These are phyloP conservation scores for Salminus brasiliensis DNA, from an alignment of 2,113 vertebrate species.

Conservation along the genomic window DNA sequence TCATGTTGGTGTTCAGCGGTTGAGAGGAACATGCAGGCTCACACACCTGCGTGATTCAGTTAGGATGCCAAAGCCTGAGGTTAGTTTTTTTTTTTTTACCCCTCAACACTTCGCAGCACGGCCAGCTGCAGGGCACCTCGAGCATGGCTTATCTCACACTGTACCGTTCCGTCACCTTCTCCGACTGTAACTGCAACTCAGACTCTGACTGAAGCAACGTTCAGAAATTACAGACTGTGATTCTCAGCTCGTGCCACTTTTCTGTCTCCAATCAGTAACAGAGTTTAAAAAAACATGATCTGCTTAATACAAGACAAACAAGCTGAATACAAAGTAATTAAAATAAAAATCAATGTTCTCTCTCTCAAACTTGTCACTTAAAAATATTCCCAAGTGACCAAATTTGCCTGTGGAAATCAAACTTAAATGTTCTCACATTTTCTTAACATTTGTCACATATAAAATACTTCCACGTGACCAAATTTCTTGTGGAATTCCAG, in stretches of 20 bases:
- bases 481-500: too few relatives aligned
- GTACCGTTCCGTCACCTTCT: not conserved
- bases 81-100: slow-evolving; percentile 59
- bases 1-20: not conserved
- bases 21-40: not conserved
- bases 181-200: slow-evolving; percentile 2
- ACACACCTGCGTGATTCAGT: slow-evolving; percentile 67
- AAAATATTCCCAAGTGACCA: too few relatives aligned
- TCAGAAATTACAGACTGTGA: not conserved
- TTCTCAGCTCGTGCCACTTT: not conserved
- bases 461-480: too few relatives aligned
- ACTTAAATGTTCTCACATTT: too few relatives aligned
- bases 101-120: slow-evolving; percentile 45
- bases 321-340: too few relatives aligned
- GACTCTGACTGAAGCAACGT: not conserved
- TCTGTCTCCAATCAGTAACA: too few relatives aligned
- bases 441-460: too few relatives aligned
- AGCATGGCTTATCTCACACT: not conserved
- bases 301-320: too few relatives aligned
- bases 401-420: too few relatives aligned
- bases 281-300: too few relatives aligned
- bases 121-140: slow-evolving; percentile 61
- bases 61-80: slow-evolving; percentile 72
- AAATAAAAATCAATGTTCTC: too few relatives aligned
- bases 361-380: too few relatives aligned